Base-by-base conservation (phyloP, 2,797 vertebrate genomes). In the Hapalemur alaotrensis region DNA sequence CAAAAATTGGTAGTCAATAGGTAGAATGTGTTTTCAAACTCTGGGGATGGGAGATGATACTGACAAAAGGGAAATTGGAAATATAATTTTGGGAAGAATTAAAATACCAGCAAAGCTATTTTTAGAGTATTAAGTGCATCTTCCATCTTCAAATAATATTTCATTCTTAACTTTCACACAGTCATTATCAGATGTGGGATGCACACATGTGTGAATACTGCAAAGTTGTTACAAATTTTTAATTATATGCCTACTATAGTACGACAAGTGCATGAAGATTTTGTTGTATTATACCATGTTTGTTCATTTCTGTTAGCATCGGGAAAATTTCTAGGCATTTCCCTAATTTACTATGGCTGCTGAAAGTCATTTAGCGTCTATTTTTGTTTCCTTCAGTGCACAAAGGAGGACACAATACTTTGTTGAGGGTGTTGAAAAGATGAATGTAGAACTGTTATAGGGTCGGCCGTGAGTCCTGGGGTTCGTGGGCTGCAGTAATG, bases 371-470 rank as follows among this genome's bases (percentile, higher is more conserved):
- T 23, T 28, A 15, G 8, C 14, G 18, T 25, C 50, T 30, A 0
- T 17, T 65, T 73, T 38, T 73, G 11, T 83, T 72, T 61, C 22
- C 30, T 63, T 52, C 25, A 30, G 0, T 7, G 6, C 38, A 32
- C 54, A 46, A 28, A 54, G 46, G 2, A 57, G 30, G 30, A n/a
- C 7, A 7, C 61, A 32, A 2, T 38, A 8, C 13, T 50, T 70
- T 15, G 13, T 14, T 63, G n/a, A 2, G 2, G 4, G 17, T 2
- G 5, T 81, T 14, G 32, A 50, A 32, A 85, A 20, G 18, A 11
- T 4, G 18, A 14, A 5, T 14, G 32, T 32, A 3, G 41, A 35
- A 30, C 5, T 18, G 7, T 3, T 3, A 0, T 1, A 14, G n/a
- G 41, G 11, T 78, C 25, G 41, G 25, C 38, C 8, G 20, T 38